Base-by-base conservation (phyloP, 2,113 vertebrate genomes). In the Callospermophilus lateralis region DNA sequence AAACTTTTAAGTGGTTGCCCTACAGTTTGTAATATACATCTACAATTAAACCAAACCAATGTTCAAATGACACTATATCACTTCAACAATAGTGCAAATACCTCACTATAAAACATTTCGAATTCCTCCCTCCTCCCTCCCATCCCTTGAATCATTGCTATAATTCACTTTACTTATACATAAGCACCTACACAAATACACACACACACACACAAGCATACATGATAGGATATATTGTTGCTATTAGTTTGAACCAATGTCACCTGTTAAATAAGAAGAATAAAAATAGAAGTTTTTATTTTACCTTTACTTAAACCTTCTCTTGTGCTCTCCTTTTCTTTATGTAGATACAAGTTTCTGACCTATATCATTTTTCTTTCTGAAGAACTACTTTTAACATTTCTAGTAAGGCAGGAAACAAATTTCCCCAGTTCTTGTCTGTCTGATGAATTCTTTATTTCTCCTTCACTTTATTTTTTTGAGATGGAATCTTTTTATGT, bases 221-320 rank as follows among this genome's bases (percentile, higher is more conserved):
- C 74, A 76, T 28, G 45, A 30, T 15, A 76, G 74, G 45, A 28
- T 76, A 61, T 2, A 28, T 61, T 42, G 37, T 63, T 42, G 37
- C 55, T 32, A 42, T 63, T 45, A 70, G 45, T 67, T 65, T 39
- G 51, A 93, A 48, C 32, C 51, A 89, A 77, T 63, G 24, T 28
- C 24, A 81, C 53, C 37, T 92, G 48, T 65, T 48, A 58, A 68
- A 28, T 67, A 61, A 26, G 15, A 34, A 58, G 76, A 55, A 74
- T 30, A 48, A 87, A 74, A 72, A 58, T 37, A 63, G 9, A 95
- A 45, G n/a, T 37, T 89, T 96, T 68, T 51, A 42, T 86, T 91
- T 93, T 87, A 68, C 58, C 39, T 80, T 65, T 22, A 83, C n/a
- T 48, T 63, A 70, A n/a, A 81, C 37, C 58, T 70, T 93, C 19